phyloP scores from a whole-genome alignment of 2,888 invertebrate species.

The Mythimna vitellina region DNA sequence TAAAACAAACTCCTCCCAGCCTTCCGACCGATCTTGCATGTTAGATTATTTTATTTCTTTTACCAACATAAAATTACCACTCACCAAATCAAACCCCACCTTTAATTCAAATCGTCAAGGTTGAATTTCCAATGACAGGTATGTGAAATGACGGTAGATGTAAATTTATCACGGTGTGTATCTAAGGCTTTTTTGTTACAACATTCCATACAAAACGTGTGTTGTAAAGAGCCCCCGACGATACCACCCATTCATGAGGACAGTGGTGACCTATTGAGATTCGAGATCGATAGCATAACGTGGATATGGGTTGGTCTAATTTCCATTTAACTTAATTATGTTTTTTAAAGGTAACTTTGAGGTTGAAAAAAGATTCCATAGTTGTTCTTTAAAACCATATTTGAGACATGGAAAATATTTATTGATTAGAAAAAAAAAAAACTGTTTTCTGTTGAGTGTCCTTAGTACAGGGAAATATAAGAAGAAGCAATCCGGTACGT shows the following conservation, averaged over 20 bases:
- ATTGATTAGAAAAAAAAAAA: too few relatives aligned
- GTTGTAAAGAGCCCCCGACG: conserved; percentile 89
- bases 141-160: conserved; percentile 67
- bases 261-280: conserved; percentile 90
- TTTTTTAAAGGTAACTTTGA: background rate
- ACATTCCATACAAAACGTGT: conserved; percentile 90
- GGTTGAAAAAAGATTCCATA: background rate
- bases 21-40: conserved; percentile 83
- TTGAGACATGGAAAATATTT: too few relatives aligned
- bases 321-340: background rate
- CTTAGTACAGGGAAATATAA: too few relatives aligned
- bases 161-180: conserved; percentile 84
- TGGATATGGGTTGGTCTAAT: conserved; percentile 70
- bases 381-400: too few relatives aligned
- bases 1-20: conserved; percentile 86
- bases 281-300: conserved; percentile 73
- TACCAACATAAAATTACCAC: conserved; percentile 61
- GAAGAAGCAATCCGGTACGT: too few relatives aligned
- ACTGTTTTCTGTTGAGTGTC: too few relatives aligned
- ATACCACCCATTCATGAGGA: conserved; percentile 90
- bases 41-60: conserved; percentile 85
- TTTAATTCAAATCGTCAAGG: conserved; percentile 62
- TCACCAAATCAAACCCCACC: conserved; percentile 26
- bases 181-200: conserved; percentile 89
- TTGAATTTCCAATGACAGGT: conserved; percentile 56